These are phyloP conservation scores for Lithophane leautieri DNA, from an alignment of 2,888 invertebrate genomes.

Conservation along the genomic window DNA sequence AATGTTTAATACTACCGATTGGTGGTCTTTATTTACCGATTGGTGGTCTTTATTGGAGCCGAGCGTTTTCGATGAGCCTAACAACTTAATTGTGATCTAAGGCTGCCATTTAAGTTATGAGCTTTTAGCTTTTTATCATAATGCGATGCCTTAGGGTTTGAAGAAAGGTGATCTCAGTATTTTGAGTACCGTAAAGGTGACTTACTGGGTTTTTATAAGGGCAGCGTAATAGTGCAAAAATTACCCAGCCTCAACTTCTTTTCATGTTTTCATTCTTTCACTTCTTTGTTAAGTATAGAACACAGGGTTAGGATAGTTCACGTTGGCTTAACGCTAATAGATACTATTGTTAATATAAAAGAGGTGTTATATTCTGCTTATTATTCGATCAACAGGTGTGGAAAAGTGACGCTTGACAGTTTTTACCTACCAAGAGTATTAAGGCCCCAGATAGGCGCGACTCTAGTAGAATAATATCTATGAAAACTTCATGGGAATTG, in stretches of 20 bases:
- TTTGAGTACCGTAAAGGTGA: background rate
- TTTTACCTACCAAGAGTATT: background rate
- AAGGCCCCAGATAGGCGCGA: too few species aligned
- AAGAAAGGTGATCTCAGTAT: background rate
- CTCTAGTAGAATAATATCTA: too few species aligned
- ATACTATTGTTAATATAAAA: background rate
- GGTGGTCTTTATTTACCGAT: constrained; percentile 41
- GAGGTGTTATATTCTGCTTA: background rate
- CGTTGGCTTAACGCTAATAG: background rate
- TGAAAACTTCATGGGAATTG: too few species aligned
- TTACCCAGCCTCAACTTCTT: too few species aligned
- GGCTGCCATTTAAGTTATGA: constrained; percentile 31
- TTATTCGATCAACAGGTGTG: background rate
- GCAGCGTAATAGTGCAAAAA: background rate
- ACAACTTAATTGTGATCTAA: constrained; percentile 68
- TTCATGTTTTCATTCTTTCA: background rate
- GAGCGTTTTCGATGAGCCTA: constrained; percentile 64
- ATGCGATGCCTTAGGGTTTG: background rate
- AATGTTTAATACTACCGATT: constrained; percentile 60
- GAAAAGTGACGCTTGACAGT: background rate
- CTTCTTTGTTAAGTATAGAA: background rate
- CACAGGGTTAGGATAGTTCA: too few species aligned
- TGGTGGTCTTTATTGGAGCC: constrained; percentile 44
- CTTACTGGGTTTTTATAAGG: background rate
- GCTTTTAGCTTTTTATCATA: background rate